Conservation (phyloP, 2,888 invertebrate species). For the Apamea crenata region DNA sequence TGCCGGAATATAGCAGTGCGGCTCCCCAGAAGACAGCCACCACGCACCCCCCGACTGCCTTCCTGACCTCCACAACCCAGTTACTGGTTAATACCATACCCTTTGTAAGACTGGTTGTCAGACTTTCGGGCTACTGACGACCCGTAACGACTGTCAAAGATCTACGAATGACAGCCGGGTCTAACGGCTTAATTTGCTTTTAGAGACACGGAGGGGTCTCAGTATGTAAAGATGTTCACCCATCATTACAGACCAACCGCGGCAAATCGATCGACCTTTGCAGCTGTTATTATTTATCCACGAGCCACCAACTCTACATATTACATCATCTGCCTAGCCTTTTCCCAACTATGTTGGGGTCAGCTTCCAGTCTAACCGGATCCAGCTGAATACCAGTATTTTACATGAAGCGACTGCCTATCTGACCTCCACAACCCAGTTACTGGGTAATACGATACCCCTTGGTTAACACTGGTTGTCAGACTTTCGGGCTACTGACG, state of each 20-base stretch:
- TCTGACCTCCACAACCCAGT: no score
- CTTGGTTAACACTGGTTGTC: no score
- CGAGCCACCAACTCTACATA: no score
- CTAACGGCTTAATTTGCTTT: not conserved
- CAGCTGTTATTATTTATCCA: not conserved
- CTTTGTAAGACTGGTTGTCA: not conserved
- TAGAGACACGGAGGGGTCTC: not conserved
- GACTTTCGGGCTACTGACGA: not conserved
- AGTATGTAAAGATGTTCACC: not conserved
- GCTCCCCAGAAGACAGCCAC: no score
- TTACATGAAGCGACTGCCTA: no score
- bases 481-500: no score
- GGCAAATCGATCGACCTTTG: not conserved
- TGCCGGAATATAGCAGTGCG: no score
- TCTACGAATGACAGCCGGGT: not conserved
- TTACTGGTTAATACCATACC: not conserved
- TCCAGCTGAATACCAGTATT: no score
- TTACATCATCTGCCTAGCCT: no score
- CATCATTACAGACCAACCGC: not conserved
- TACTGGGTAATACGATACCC: no score
- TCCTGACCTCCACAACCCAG: not conserved
- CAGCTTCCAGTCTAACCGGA: no score
- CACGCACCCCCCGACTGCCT: not conserved
- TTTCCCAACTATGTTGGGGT: no score
- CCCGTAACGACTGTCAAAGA: not conserved